Base-by-base conservation (phyloP, 2,888 invertebrate genomes). In the Netelia inedita region DNA sequence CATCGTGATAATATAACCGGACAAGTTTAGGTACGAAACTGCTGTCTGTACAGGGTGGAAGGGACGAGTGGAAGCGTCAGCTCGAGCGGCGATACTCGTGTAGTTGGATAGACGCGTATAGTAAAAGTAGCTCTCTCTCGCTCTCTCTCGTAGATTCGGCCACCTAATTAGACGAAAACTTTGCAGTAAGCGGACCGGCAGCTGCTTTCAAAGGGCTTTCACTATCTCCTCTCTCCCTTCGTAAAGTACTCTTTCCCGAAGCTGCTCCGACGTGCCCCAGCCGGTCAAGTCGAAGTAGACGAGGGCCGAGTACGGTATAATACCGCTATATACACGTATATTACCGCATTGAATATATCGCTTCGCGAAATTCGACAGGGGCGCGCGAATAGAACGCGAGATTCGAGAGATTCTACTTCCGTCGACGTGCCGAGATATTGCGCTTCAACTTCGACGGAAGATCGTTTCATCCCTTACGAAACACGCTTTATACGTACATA, bases 161-260 rank as follows among this genome's bases (percentile, higher is more conserved):
- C 86, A 87, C 87, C 89, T 91, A 89, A 91, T 91, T 91, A 90
- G 88, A 88, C 79, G 86, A 80, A 75, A 90, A 91, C 82, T 91
- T 89, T 88, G 76, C 10, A 68, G 71, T 86, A 88, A 89, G 87
- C 87, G 81, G 28, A 88, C 88, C 86, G 80, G 84, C 90, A 91
- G 89, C 87, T 91, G 90, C 87, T 88, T 83, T 91, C 88, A 89
- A 90, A 90, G 88, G 90, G 86, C 59, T 72, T 63, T 63, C 73
- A 41, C 63, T 43, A 61, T 28, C 61, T 41, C 41, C 9, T 14
- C 19, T 2, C 35, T 0, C 79, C n/a, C 11, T 11, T 59, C n/a
- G 41, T 41, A 46, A 74, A 85, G 72, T 80, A 69, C 79, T 53
- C 68, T 79, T 19, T 23, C 21, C 59, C 65, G 57, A 50, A 23